Percentiles rank a stretch among this genome's conserved stretches.
Conservation (phyloP, 2,797 vertebrate species). For the Arrhamphus sclerolepis region DNA sequence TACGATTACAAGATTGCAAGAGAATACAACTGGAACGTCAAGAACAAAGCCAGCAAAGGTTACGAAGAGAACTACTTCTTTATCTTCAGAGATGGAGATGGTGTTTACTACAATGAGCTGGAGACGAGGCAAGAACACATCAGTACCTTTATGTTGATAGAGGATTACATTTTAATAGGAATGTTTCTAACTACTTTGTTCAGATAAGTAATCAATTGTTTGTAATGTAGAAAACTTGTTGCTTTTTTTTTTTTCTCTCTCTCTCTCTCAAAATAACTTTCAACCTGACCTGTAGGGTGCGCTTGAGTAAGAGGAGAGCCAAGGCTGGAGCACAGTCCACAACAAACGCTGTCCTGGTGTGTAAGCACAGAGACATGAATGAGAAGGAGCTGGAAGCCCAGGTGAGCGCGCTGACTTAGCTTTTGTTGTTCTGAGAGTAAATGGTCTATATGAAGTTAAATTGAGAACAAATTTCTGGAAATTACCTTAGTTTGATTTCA, state of each 20-base stretch:
- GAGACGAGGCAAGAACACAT: slow-evolving; percentile 85
- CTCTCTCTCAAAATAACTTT: background rate
- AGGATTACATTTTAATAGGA: too few species aligned
- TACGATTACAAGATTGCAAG: slow-evolving; percentile 97
- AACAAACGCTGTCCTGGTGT: slow-evolving; percentile 94
- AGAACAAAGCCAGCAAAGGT: slow-evolving; percentile 97
- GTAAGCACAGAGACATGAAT: slow-evolving; percentile 97
- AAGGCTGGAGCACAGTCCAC: slow-evolving; percentile 94
- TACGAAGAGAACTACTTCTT: slow-evolving; percentile 99
- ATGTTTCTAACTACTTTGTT: too few species aligned
- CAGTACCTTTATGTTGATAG: background rate
- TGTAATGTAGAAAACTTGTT: too few species aligned
- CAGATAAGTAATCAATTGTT: too few species aligned
- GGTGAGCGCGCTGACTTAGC: slow-evolving; percentile 69
- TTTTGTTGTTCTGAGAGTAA: background rate
- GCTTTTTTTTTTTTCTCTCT: too few species aligned
- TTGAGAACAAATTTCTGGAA: background rate
- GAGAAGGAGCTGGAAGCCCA: slow-evolving; percentile 96
- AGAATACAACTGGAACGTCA: slow-evolving; percentile 98
- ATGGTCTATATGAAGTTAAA: background rate
- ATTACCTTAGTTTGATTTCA: background rate
- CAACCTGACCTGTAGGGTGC: slow-evolving; percentile 81
- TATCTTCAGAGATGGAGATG: slow-evolving; percentile 93
- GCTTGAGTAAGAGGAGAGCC: slow-evolving; percentile 93
- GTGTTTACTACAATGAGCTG: slow-evolving; percentile 95